Percentiles rank a stretch among this genome's conserved stretches.
Conservation (phyloP, 2,113 vertebrate species). For the Sinosuthora webbiana region DNA sequence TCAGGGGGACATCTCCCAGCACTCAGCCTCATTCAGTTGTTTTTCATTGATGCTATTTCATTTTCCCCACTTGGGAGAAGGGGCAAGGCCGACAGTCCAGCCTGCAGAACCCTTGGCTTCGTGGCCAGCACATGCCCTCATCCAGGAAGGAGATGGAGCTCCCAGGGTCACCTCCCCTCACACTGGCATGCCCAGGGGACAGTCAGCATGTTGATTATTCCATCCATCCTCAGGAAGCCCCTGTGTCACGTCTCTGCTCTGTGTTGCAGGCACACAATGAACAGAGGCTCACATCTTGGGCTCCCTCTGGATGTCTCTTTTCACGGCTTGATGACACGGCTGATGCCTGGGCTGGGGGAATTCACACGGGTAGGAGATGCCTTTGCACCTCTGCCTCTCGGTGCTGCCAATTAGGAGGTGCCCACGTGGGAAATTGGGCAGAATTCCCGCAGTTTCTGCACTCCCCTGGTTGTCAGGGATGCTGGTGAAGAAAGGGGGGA, state of each 20-base stretch:
- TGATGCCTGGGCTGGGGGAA: neutral
- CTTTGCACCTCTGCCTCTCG: neutral
- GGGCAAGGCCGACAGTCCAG: neutral
- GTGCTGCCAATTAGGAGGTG: neutral
- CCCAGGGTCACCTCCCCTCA: neutral
- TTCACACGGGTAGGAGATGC: fast-evolving
- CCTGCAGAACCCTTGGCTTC: neutral
- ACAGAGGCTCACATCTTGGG: neutral
- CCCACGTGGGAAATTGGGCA: neutral
- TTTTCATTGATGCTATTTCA: neutral
- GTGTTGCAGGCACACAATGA: fast-evolving
- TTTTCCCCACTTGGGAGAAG: neutral
- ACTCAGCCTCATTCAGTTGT: neutral
- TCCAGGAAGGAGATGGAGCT: neutral
- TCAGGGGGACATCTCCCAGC: neutral
- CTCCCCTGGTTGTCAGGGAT: fast-evolving
- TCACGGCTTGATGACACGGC: fast-evolving
- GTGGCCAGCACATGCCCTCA: neutral
- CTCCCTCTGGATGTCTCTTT: neutral
- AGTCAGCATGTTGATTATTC: neutral
- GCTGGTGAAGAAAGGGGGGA: neutral
- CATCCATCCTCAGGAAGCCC: neutral
- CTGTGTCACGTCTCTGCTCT: neutral
- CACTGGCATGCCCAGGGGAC: neutral
- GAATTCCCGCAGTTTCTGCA: neutral